Evolutionary conservation across 2,113 vertebrate genomes (phyloP).

Genomic region (Marmota monax): DNA sequence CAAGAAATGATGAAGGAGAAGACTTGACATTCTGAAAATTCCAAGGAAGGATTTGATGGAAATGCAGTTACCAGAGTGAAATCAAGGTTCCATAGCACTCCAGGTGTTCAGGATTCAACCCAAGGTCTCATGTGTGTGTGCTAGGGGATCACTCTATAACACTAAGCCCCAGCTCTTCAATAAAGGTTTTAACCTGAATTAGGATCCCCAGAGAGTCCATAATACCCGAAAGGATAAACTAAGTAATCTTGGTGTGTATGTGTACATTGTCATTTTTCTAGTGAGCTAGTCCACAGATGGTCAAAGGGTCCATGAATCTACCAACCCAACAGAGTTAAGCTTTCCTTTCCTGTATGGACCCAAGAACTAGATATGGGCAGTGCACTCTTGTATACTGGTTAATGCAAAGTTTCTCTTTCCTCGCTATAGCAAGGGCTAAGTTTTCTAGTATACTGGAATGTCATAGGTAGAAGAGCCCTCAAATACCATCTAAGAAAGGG

Average conservation of each 20-base stretch:
- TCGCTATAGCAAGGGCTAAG: background rate
- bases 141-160: background rate
- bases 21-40: background rate
- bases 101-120: background rate
- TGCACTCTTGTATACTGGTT: background rate
- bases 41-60: constrained; percentile 21
- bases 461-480: background rate
- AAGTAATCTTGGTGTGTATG: background rate
- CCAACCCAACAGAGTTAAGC: background rate
- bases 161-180: background rate
- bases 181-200: constrained; percentile 14
- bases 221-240: constrained; percentile 18
- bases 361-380: background rate
- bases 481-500: constrained; percentile 10
- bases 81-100: background rate
- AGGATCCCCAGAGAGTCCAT: background rate
- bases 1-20: background rate
- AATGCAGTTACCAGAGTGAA: background rate
- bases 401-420: background rate
- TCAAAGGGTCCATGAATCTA: background rate
- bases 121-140: background rate
- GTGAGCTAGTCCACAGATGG: background rate
- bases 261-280: constrained; percentile 42
- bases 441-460: background rate
- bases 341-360: background rate